These are phyloP conservation scores for Stichodactyla helianthus DNA, from an alignment of 64 coral and sea anemone species.

Conservation along the genomic window DNA sequence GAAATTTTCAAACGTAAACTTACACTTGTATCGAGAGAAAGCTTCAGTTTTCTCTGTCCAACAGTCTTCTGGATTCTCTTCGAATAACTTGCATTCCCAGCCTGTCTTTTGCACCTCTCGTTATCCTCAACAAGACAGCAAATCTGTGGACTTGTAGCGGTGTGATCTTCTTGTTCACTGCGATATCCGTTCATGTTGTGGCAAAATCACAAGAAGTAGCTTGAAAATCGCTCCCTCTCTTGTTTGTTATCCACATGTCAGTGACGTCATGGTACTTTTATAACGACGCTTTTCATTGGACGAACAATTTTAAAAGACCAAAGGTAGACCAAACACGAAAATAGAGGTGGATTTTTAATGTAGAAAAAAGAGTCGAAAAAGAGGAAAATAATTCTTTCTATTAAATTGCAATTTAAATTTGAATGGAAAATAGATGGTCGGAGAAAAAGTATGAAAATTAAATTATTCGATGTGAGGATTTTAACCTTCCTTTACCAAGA, in stretches of 20 bases:
- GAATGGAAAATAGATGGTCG: too few relatives aligned
- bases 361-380: not conserved
- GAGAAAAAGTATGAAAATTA: too few relatives aligned
- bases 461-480: too few relatives aligned
- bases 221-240: slow-evolving; percentile 97
- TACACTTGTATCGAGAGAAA: slow-evolving; percentile 83
- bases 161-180: slow-evolving; percentile 95
- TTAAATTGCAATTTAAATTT: too few relatives aligned
- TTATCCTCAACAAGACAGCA: slow-evolving; percentile 96
- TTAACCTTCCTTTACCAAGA: too few relatives aligned
- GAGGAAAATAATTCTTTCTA: too few relatives aligned
- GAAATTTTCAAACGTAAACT: slow-evolving; percentile 32
- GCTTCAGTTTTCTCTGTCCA: slow-evolving; percentile 96
- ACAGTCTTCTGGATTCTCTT: slow-evolving; percentile 99
- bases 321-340: not conserved
- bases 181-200: slow-evolving; percentile 95
- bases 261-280: slow-evolving; percentile 78
- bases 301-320: not conserved
- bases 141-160: slow-evolving; percentile 81
- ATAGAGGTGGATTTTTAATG: not conserved
- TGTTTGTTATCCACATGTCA: slow-evolving; percentile 88
- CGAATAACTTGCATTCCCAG: slow-evolving; percentile 96
- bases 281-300: slow-evolving; percentile 60
- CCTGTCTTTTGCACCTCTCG: slow-evolving; percentile 78
- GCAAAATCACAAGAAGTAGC: slow-evolving; percentile 38